These are phyloP conservation scores for Glaucopsyche alexis DNA, from an alignment of 2,888 invertebrate species.

Conservation along the genomic window DNA sequence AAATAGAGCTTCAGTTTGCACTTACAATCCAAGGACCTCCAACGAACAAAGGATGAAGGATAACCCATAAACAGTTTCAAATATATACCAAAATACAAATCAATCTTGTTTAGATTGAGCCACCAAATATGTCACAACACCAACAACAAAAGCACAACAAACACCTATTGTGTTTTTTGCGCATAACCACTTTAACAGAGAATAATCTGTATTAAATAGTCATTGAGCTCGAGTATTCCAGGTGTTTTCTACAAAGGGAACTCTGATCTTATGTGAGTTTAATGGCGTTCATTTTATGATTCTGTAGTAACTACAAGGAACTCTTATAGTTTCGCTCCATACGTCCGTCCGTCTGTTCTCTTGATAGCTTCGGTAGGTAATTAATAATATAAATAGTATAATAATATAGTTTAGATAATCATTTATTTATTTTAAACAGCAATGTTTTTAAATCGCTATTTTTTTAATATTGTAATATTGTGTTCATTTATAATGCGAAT, in stretches of 20 bases:
- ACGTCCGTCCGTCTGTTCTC: too few relatives aligned
- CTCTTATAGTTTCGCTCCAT: too few relatives aligned
- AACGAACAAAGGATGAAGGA: slow-evolving; percentile 25
- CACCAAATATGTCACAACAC: slow-evolving; percentile 55
- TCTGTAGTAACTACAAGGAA: too few relatives aligned
- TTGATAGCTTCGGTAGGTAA: too few relatives aligned
- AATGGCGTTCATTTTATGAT: background rate
- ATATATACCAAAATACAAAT: slow-evolving; percentile 47
- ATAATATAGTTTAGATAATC: too few relatives aligned
- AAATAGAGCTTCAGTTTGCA: background rate
- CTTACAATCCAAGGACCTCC: slow-evolving; percentile 7
- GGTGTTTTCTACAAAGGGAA: slow-evolving; percentile 32
- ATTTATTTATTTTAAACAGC: too few relatives aligned
- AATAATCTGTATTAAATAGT: slow-evolving; percentile 39
- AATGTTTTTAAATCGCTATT: too few relatives aligned
- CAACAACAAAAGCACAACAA: slow-evolving; percentile 42
- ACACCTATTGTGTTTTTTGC: slow-evolving; percentile 37
- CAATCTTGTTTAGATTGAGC: slow-evolving; percentile 55
- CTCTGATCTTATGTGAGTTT: background rate
- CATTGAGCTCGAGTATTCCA: slow-evolving; percentile 40
- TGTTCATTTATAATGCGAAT: too few relatives aligned
- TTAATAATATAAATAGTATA: too few relatives aligned
- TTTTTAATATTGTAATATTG: too few relatives aligned
- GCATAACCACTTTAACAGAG: slow-evolving; percentile 40
- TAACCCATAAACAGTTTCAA: slow-evolving; percentile 29